Base-by-base conservation (phyloP, 2,888 invertebrate genomes). In the Drosophila atroscutellata region DNA sequence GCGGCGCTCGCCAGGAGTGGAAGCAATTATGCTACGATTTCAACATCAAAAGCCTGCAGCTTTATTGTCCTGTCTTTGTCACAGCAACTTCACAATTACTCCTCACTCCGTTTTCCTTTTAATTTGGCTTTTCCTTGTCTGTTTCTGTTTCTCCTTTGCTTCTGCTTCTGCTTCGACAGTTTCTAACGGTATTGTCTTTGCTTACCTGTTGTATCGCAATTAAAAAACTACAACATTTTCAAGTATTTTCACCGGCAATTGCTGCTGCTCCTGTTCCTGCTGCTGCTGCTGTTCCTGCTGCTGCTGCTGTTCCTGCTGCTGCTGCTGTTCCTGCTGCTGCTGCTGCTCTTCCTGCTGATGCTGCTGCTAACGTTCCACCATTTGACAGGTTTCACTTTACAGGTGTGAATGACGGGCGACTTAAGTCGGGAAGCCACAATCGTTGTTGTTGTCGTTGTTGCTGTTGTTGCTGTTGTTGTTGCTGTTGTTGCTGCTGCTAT, bases 381-480 rank as follows among this genome's bases (percentile, higher is more conserved):
- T 55, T 32, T 66, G 32, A 20, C 30, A 42, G 72, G 26, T 56
- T 64, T 28, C 26, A 18, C 20, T 57, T 61, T 61, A 9, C n/a
- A 72, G 72, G 76, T 80, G 76, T 55, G 62, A 80, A 75, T 68
- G 64, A 60, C 59, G 56, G 67, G n/a, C 65, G 64, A 36, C 68
- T 63, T 34, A 62, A 36, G 77, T 36, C 67, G 55, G 58, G 28
- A 80, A 75, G 67, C 65, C 36, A 55, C 36, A 39, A 45, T 20
- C 37, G 61, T 28, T 56, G 30, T 42, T 47, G 32, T 56, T 69
- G 37, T 37, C 26, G 36, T 2, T 26, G 26, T 56, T 69, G 37
- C 34, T 34, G 36, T 30, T 7, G 55, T 54, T 65, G 37, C 18
- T 37, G 3, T 18, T 37, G 37, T 56, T 69, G 37, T 37, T 30